Base-by-base conservation (phyloP, 1,140 invertebrate species). In the Ceratina calcarata region DNA sequence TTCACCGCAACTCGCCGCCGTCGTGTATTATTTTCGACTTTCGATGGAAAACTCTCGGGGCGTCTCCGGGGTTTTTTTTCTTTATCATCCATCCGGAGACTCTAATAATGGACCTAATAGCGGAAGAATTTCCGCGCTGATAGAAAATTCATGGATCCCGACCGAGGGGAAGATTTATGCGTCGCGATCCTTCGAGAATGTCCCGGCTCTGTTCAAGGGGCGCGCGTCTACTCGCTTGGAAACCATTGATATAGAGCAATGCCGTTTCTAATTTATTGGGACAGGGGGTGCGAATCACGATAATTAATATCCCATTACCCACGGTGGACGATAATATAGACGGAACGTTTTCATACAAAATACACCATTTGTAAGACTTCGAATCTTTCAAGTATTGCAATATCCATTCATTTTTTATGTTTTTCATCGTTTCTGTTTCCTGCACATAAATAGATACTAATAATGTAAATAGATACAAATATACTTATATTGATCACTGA, bases 11-110 rank as follows among this genome's bases (percentile, higher is more conserved):
- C 49, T 64, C 45, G 13, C 37, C 45, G 7, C 20, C 15, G 37
- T 18, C 66, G 58, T 70, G 76, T 62, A 78, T 78, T 78, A 78
- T 78, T 78, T 78, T 78, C 68, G 55, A 78, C 45, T 71, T 64
- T 55, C 57, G 27, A 57, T 10, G 37, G 55, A 61, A 70, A 61
- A 62, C 37, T 70, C 24, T 15, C 22, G 37, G 15, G 37, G 10
- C 32, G 7, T 32, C 8, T 12, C 49, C 13, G 27, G 53, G 27
- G 27, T 32, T 51, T 62, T 72, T 71, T 45, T 64, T 53, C 68
- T 45, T 45, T 45, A 53, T 78, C 76, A 49, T 62, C 76, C n/a
- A 6, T 22, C 27, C 37, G 27, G 22, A 64, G 27, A 37, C 49
- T 57, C 76, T 72, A 78, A 78, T 72, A 72, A 64, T 55, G 32